phyloP scores from a whole-genome alignment of 1,140 invertebrate genomes.

The Aleiodes sp. region DNA sequence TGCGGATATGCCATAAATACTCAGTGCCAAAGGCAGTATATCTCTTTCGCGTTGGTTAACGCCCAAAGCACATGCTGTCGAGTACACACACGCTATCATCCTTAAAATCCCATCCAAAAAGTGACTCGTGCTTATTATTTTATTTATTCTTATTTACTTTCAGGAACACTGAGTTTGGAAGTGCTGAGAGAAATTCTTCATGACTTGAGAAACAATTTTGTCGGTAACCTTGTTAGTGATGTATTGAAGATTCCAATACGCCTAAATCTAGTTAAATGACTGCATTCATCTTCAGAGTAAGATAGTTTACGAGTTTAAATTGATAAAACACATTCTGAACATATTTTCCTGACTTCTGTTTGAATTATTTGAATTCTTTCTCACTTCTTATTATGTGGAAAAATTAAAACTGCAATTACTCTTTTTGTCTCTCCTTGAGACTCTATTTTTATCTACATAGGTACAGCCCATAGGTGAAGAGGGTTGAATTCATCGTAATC shows the following conservation, averaged over 20 bases:
- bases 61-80: constrained; percentile 64
- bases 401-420: too few relatives aligned
- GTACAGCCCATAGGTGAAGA: constrained; percentile 9
- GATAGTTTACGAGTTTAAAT: not conserved
- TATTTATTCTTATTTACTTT: constrained; percentile 16
- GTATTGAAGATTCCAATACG: not conserved
- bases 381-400: too few relatives aligned
- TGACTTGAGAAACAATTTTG: not conserved
- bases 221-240: not conserved
- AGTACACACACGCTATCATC: constrained; percentile 18
- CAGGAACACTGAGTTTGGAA: not conserved
- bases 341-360: not conserved
- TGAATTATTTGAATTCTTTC: too few relatives aligned
- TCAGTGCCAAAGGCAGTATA: constrained; percentile 58
- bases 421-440: too few relatives aligned
- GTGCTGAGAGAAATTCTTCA: not conserved
- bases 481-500: not conserved
- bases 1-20: constrained; percentile 66
- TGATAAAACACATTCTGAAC: not conserved
- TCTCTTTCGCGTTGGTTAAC: constrained; percentile 64
- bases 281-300: not conserved
- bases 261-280: constrained; percentile 1
- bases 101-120: constrained; percentile 26
- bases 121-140: constrained; percentile 20
- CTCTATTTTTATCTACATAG: not conserved